A percentile compares a stretch with the other conserved stretches of the same genome.
These are phyloP conservation scores for Gryon sp. DNA, from an alignment of 1,140 invertebrate genomes.

Conservation along the genomic window DNA sequence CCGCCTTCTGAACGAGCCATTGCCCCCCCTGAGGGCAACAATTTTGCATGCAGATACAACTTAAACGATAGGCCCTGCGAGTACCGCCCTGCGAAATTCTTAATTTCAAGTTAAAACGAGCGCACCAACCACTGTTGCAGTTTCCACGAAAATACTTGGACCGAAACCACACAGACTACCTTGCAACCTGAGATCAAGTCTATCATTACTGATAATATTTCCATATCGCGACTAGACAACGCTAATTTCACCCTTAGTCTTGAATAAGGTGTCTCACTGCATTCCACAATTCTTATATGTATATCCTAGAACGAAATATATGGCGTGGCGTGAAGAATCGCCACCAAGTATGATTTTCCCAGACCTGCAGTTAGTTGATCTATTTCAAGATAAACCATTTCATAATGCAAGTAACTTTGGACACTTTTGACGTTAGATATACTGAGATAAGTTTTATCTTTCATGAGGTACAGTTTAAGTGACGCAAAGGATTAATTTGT, in stretches of 20 bases:
- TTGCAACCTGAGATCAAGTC: slow-evolving; percentile 64
- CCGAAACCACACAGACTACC: slow-evolving; percentile 57
- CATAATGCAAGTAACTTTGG: too few relatives aligned
- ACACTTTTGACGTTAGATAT: too few relatives aligned
- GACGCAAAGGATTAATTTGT: slow-evolving; percentile 2
- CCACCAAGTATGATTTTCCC: slow-evolving; percentile 18
- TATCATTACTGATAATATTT: slow-evolving; percentile 75
- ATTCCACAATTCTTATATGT: slow-evolving; percentile 24
- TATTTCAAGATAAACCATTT: slow-evolving; percentile 9
- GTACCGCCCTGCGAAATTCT: slow-evolving; percentile 77
- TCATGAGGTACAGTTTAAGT: slow-evolving; percentile 3
- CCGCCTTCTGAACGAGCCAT: slow-evolving; percentile 72
- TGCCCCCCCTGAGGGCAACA: slow-evolving; percentile 75
- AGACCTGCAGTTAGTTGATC: slow-evolving; percentile 10
- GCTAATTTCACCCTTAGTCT: slow-evolving; percentile 64
- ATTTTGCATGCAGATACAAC: slow-evolving; percentile 78
- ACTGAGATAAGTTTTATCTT: too few relatives aligned
- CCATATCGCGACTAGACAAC: slow-evolving; percentile 76
- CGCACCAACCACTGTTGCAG: slow-evolving; percentile 62
- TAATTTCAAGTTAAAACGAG: slow-evolving; percentile 75
- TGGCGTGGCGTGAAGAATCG: slow-evolving; percentile 47
- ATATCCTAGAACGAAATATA: slow-evolving; percentile 25
- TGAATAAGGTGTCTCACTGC: slow-evolving; percentile 15
- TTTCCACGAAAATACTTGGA: slow-evolving; percentile 74
- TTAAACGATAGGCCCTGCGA: slow-evolving; percentile 79